These are phyloP conservation scores for Recurvirostra avosetta DNA, from an alignment of 2,113 vertebrate species.

Conservation along the genomic window DNA sequence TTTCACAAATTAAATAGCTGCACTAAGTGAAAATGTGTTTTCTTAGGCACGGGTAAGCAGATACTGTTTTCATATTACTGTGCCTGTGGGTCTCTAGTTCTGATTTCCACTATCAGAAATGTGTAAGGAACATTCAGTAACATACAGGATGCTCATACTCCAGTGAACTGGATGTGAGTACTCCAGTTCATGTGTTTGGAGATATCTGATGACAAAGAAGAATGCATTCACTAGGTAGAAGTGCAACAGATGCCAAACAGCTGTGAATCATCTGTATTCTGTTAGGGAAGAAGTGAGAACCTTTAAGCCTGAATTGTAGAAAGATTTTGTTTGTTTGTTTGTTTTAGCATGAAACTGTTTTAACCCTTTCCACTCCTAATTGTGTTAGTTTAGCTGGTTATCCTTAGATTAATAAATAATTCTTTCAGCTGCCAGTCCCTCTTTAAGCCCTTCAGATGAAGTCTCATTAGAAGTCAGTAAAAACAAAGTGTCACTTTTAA, in stretches of 20 bases:
- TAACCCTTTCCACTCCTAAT: not conserved
- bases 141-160: fast-evolving
- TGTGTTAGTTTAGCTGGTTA: not conserved
- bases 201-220: not conserved
- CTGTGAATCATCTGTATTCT: slow-evolving; percentile 37
- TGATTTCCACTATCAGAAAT: not conserved
- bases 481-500: not conserved
- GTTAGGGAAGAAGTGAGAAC: not conserved
- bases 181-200: not conserved
- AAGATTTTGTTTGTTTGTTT: not conserved
- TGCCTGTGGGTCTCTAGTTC: not conserved
- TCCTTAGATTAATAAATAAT: not conserved
- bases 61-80: not conserved
- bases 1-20: not conserved
- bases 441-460: not conserved
- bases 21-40: not conserved
- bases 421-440: not conserved
- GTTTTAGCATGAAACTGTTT: not conserved
- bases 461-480: not conserved
- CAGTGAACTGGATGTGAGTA: not conserved
- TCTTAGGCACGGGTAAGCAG: not conserved
- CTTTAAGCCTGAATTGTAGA: not conserved
- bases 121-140: not conserved
- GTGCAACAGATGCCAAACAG: slow-evolving; percentile 46
- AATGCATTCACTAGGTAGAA: not conserved